These are phyloP conservation scores for Calephelis virginiensis DNA, from an alignment of 1,140 invertebrate genomes.

Conservation along the genomic window DNA sequence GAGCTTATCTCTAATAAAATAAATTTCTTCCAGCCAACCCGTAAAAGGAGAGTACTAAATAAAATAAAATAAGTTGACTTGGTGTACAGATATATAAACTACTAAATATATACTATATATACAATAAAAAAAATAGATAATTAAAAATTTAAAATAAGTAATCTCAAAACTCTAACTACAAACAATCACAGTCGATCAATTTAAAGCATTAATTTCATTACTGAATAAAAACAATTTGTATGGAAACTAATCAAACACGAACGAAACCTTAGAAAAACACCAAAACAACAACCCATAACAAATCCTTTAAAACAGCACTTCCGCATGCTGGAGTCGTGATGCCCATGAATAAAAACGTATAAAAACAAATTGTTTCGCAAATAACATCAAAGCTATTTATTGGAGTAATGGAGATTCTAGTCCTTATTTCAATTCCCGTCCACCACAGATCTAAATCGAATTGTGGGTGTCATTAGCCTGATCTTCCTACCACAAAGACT, in stretches of 20 bases:
- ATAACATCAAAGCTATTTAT: slow-evolving; percentile 22
- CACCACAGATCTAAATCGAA: slow-evolving; percentile 34
- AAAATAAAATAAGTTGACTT: no score
- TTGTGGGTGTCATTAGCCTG: slow-evolving; percentile 23
- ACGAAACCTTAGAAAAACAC: background rate
- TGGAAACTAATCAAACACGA: background rate
- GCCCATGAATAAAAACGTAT: slow-evolving; percentile 1
- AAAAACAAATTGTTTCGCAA: slow-evolving; percentile 19
- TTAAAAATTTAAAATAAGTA: no score
- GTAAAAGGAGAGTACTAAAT: no score
- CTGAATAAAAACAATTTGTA: background rate
- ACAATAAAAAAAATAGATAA: no score
- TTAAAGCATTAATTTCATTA: background rate
- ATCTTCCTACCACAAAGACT: slow-evolving; percentile 19
- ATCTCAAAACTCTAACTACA: no score
- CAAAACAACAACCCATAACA: slow-evolving; percentile 2
- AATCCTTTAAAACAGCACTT: slow-evolving; percentile 11
- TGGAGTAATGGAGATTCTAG: slow-evolving; percentile 19
- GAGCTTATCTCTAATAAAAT: no score
- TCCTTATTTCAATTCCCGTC: slow-evolving; percentile 5
- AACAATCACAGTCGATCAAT: no score
- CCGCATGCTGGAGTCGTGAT: slow-evolving; percentile 11
- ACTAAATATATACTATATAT: no score
- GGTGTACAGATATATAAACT: no score
- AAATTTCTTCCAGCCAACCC: no score